phyloP scores from a whole-genome alignment of 2,113 vertebrate species.

The Acinonyx jubatus region DNA sequence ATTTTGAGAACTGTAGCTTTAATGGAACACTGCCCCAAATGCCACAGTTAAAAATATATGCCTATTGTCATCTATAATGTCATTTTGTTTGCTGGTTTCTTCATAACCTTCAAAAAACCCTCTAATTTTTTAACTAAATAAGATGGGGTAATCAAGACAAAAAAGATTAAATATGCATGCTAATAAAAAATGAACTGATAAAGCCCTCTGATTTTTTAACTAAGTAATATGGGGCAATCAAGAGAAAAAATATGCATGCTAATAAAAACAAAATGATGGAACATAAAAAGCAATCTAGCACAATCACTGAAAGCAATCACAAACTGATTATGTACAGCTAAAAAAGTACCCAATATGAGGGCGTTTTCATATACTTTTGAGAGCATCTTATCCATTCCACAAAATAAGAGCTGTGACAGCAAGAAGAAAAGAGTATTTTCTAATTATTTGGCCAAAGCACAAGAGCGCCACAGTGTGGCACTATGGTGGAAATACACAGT shows the following conservation, averaged over 20 bases:
- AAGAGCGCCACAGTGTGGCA: conserved; percentile 84
- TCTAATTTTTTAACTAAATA: conserved; percentile 53
- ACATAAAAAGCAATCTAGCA: conserved; percentile 57
- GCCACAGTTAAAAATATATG: not conserved
- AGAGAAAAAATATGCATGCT: conserved; percentile 23
- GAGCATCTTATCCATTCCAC: conserved; percentile 16
- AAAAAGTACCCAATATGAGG: not conserved
- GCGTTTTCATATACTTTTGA: conserved; percentile 13
- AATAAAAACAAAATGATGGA: conserved; percentile 43
- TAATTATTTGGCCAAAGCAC: conserved; percentile 60
- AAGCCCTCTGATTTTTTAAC: conserved; percentile 44
- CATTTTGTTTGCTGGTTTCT: conserved; percentile 10
- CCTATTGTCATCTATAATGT: not conserved
- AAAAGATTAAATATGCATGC: not conserved
- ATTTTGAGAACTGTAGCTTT: not conserved
- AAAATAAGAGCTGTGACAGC: not conserved
- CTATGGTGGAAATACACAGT: not conserved
- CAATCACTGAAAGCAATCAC: conserved; percentile 52
- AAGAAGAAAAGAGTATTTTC: not conserved
- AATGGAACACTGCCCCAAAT: not conserved
- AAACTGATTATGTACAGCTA: conserved; percentile 16
- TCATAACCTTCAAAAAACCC: conserved; percentile 35
- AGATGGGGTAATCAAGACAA: conserved; percentile 40
- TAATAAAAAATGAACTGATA: conserved; percentile 48
- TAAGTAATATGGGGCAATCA: conserved; percentile 43